Evolutionary conservation across 2,797 vertebrate species (phyloP), one percentile per base, ranked within the genome.

Genomic region (Gymnoscopelus braueri): DNA sequence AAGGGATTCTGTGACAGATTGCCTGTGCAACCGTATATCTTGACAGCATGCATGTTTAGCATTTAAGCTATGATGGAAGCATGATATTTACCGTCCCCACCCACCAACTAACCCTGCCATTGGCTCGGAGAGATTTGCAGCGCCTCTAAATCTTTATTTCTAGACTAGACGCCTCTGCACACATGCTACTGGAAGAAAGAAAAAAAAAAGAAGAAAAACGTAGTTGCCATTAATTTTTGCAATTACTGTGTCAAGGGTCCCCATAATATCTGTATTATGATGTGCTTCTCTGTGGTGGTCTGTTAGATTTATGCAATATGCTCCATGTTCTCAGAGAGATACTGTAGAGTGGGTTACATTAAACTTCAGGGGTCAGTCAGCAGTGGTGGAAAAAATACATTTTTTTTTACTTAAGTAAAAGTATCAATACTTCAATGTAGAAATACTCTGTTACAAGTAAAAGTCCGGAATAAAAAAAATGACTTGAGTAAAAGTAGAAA

Each of bases 1-100:
- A 73, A 70, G 68, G 63, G 35, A 80, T 72, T 60, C 61, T 69
- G 57, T 68, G 71, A 73, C 47, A 60, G 48, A 49, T 48, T 68
- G 65, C 44, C 63, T 47, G 56, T 66, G 51, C 23, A 72, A 63
- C 61, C 67, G 5, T 71, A 60, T 62, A 52, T 73, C 48, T 14
- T 71, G 54, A 79, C 65, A 63, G 3, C 59, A 60, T 67, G 66
- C 26, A 47, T 68, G 67, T 62, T 69, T 57, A 71, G 55, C 68
- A 51, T 73, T 67, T 14, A 19, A 69, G 56, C 56, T 67, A 57
- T 64, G 24, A 72, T 47, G 54, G 10, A 63, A 68, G 59, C 63
- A 54, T 71, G 54, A 62, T 74, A 65, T 78, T 63, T 72, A 19
- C n/a, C 55, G 23, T 6, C 44, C 48, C 59, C 58, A 12, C 19